phyloP scores from a whole-genome alignment of 2,113 vertebrate species.

The Hystrix brachyura region DNA sequence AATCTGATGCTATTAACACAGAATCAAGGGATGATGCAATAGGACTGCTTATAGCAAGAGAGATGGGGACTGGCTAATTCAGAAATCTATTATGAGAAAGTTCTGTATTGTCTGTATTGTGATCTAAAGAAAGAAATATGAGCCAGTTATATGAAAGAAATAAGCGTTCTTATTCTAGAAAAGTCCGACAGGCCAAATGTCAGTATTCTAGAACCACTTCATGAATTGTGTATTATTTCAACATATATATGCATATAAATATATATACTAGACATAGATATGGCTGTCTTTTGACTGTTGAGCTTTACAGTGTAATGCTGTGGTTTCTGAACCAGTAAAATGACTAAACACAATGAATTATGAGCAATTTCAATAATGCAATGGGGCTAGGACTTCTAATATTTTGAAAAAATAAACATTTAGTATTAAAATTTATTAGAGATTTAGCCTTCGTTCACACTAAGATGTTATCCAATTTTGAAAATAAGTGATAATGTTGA shows the following conservation, averaged over 20 bases:
- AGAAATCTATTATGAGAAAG: not conserved
- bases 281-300: not conserved
- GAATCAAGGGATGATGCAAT: not conserved
- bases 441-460: not conserved
- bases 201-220: not conserved
- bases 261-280: not conserved
- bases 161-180: not conserved
- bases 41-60: not conserved
- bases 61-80: not conserved
- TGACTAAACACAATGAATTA: not conserved
- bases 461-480: not conserved
- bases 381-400: not conserved
- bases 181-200: not conserved
- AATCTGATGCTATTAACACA: not conserved
- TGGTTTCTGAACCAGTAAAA: constrained; percentile 4
- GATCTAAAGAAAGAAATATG: not conserved
- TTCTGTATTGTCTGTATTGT: not conserved
- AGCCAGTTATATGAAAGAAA: not conserved
- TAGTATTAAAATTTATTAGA: not conserved
- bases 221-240: not conserved
- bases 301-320: not conserved
- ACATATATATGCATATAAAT: not conserved
- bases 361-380: not conserved
- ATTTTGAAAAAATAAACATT: not conserved
- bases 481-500: not conserved